phyloP scores from a whole-genome alignment of 2,113 vertebrate genomes.

The Actenoides lindsayi region DNA sequence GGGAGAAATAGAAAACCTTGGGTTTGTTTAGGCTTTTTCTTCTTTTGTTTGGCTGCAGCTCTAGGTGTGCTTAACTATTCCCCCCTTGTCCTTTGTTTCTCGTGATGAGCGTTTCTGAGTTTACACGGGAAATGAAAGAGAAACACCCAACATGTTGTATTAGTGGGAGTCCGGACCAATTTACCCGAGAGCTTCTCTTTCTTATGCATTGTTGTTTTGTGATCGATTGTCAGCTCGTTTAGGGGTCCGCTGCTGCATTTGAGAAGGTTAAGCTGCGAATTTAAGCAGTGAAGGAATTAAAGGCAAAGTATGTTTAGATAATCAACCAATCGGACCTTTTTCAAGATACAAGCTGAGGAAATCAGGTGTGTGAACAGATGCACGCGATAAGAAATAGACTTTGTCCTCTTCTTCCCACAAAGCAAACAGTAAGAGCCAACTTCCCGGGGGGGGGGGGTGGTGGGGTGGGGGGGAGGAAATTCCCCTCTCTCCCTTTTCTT shows the following conservation, averaged over 20 bases:
- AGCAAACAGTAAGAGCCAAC: conserved; percentile 21
- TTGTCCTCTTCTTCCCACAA: conserved; percentile 50
- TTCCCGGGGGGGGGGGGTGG: neutral
- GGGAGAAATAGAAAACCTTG: conserved; percentile 86
- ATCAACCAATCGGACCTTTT: neutral
- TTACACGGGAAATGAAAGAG: neutral
- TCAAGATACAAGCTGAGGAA: neutral
- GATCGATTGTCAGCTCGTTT: conserved; percentile 24
- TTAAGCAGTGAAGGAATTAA: neutral
- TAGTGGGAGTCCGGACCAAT: neutral
- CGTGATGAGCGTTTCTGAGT: conserved; percentile 54
- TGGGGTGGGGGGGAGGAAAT: neutral
- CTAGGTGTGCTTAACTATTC: conserved; percentile 75
- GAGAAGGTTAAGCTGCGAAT: neutral
- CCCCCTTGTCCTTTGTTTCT: conserved; percentile 65
- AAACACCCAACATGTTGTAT: neutral
- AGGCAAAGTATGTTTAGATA: neutral
- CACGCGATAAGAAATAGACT: neutral
- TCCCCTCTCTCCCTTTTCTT: neutral
- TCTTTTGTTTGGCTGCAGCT: conserved; percentile 80
- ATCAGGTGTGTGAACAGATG: conserved; percentile 1
- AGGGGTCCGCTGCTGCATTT: neutral
- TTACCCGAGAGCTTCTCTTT: neutral
- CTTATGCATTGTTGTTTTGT: neutral
- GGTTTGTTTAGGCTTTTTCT: conserved; percentile 77